Evolutionary conservation across 2,113 vertebrate species (phyloP), one percentile per base, ranked within the genome.

Genomic region (Dromaius novaehollandiae): DNA sequence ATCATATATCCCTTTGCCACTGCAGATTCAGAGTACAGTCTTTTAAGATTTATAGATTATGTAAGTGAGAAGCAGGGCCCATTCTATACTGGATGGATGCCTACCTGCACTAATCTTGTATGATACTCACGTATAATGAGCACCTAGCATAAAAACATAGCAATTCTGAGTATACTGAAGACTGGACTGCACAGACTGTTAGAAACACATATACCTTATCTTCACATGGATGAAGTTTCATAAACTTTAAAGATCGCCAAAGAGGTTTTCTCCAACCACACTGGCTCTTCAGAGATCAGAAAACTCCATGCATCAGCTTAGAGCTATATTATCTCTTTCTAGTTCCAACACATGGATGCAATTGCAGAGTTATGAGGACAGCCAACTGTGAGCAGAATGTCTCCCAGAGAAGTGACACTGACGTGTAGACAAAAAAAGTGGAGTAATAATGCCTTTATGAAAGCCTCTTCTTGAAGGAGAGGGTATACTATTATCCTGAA

Each of bases 51-150:
- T 87, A 55, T 13, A 73, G 53, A 53, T 14, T 40, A 40, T 12
- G 28, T 30, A 21, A 38, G 24, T 36, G 34, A 53, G 50, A 51
- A 73, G n/a, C 12, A 78, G 55, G 21, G 9, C 14, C 66, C 44
- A 44, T 28, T n/a, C 36, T 15, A 34, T 20, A 40, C 1, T 46
- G 63, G 79, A 63, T 1, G 12, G 21, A 46, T 26, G 58, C 16
- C 9, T 74, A 16, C 44, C 76, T 81, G 68, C 38, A 70, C 2
- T 10, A n/a, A 18, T 69, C 17, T 50, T 30, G 18, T 9, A 16
- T 7, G 13, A 92, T 1, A 68, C 4, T 14, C 7, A 64, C 15
- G 36, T 21, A n/a, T 11, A 38, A 34, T 0, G 1, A 84, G 28
- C 60, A 64, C 15, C 34, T 20, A 14, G 15, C 48, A 19, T 1